Percentiles rank a stretch among this genome's conserved stretches.
These are phyloP conservation scores for Solenopsis fugax DNA, from an alignment of 1,140 invertebrate species.

Conservation along the genomic window DNA sequence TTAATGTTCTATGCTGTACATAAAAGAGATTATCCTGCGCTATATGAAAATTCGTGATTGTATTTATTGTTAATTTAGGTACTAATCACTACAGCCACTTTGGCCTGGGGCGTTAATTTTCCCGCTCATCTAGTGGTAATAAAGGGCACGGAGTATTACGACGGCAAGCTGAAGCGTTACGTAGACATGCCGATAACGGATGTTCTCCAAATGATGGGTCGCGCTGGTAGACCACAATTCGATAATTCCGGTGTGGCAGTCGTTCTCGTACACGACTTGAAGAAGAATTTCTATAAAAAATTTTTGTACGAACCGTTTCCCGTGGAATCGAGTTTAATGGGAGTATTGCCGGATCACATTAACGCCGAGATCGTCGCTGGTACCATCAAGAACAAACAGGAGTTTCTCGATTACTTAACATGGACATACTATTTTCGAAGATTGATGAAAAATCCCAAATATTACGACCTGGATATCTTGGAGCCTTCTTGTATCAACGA, in stretches of 20 bases:
- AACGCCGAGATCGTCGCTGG: constrained; percentile 99
- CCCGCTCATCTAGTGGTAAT: constrained; percentile 96
- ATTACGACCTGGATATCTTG: constrained; percentile 94
- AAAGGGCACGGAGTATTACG: constrained; percentile 98
- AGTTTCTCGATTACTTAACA: constrained; percentile 98
- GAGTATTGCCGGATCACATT: constrained; percentile 97
- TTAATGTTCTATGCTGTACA: no score
- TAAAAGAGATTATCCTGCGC: background rate
- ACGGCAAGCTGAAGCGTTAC: constrained; percentile 98
- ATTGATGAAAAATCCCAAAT: constrained; percentile 96
- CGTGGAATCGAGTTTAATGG: constrained; percentile 97
- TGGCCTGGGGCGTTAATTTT: constrained; percentile 99
- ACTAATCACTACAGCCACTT: constrained; percentile 98
- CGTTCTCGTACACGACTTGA: constrained; percentile 98
- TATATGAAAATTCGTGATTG: background rate
- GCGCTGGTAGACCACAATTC: constrained; percentile 98
- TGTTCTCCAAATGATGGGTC: constrained; percentile 99
- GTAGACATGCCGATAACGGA: constrained; percentile 99
- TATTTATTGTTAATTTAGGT: constrained; percentile 87
- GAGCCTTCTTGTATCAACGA: constrained; percentile 92
- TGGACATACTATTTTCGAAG: constrained; percentile 99
- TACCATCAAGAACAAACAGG: constrained; percentile 96
- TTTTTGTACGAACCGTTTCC: constrained; percentile 99
- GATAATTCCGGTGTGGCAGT: constrained; percentile 98
- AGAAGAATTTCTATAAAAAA: constrained; percentile 99